A percentile compares a stretch with the other conserved stretches of the same genome.
Evolutionary conservation across 2,888 invertebrate species (phyloP).

Genomic region (Tetragonula carbonaria): DNA sequence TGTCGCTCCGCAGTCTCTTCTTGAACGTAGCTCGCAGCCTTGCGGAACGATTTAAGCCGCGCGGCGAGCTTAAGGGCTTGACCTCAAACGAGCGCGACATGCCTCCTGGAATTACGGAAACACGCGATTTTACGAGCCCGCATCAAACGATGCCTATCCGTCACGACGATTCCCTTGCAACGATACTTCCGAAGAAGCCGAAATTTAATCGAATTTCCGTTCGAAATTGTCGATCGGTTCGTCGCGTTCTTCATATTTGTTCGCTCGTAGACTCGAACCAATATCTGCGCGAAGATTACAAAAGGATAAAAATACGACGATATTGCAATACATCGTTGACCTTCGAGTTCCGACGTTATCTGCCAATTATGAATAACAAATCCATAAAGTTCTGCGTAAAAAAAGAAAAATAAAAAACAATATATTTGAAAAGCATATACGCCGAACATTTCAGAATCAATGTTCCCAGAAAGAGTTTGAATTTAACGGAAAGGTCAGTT

Average conservation of each 20-base stretch:
- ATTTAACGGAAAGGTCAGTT: background rate
- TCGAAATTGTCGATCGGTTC: constrained; percentile 37
- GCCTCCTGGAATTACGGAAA: constrained; percentile 55
- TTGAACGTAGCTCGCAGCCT: constrained; percentile 45
- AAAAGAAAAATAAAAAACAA: too few relatives aligned
- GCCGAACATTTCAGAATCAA: too few relatives aligned
- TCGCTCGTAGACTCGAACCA: background rate
- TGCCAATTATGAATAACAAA: too few relatives aligned
- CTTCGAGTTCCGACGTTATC: too few relatives aligned
- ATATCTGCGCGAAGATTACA: background rate
- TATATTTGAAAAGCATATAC: too few relatives aligned
- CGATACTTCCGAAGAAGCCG: constrained; percentile 35
- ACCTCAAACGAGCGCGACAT: constrained; percentile 67
- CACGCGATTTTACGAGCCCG: constrained; percentile 54
- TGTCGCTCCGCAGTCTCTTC: constrained; percentile 73
- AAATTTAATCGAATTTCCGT: constrained; percentile 29
- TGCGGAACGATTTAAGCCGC: constrained; percentile 69
- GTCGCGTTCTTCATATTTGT: background rate
- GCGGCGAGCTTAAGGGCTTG: constrained; percentile 72
- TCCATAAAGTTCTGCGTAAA: too few relatives aligned
- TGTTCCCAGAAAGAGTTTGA: background rate
- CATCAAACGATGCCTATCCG: constrained; percentile 46
- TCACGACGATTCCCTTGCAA: constrained; percentile 39
- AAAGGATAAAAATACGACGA: too few relatives aligned
- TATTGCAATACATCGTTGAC: background rate